Evolutionary conservation across 2,888 invertebrate species (phyloP), one percentile per base, ranked within the genome.

Genomic region (Netelia melanura): DNA sequence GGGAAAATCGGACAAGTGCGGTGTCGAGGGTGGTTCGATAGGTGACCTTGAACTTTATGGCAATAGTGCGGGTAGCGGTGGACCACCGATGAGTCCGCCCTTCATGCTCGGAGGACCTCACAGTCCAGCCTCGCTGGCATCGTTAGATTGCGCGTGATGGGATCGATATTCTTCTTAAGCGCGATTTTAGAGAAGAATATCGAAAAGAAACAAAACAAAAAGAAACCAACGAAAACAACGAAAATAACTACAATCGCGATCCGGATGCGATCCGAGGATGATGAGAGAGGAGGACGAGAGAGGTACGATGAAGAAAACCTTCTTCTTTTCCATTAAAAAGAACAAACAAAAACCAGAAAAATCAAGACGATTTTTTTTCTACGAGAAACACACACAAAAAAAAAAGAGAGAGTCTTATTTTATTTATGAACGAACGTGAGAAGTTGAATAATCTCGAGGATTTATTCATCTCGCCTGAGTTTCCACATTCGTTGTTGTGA

Each of bases 1-100:
- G 92, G 96, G 96, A 93, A 96, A 96, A 91, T 95, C 96, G 87
- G 97, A 97, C 91, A 97, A 97, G 91, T 96, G 96, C 91, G 96
- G 96, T 21, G 95, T 96, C 90, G 96, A 96, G 17, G 94, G 95
- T 8, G 94, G 95, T n/a, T 90, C 92, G 67, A 93, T 96, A 90
- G 92, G 92, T 86, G 94, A 94, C 83, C 93, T 94, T 67, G 94
- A 94, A 87, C 92, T 94, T 75, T 94, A 94, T 88, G 89, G 89
- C 81, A 95, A 96, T 89, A 95, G 96, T 95, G 94, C 94, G 65
- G 96, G 96, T 76, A 96, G 96, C 87, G 96, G 96, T 61, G 94
- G 96, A 93, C 95, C 96, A 74, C 95, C 96, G 72, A 96, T 96
- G 94, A 96, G 96, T 92, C 96, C 96, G 48, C 95, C 96, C 21